phyloP scores from a whole-genome alignment of 2,888 invertebrate genomes.

The Spodoptera picta region DNA sequence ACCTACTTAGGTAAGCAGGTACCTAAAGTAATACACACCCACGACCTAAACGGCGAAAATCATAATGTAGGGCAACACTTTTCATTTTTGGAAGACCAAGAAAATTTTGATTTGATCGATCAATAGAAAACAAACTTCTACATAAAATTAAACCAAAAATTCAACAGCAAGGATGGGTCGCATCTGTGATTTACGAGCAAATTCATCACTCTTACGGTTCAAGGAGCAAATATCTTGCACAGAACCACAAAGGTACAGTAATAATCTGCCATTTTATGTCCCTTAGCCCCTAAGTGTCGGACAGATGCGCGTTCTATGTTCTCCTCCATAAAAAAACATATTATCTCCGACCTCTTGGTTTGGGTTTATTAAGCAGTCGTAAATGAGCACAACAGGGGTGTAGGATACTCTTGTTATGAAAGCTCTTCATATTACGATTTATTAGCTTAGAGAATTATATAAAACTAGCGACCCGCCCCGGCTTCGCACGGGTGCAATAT shows the following conservation, averaged over 20 bases:
- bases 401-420: conserved; percentile 67
- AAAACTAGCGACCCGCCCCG: no score
- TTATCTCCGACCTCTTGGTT: conserved; percentile 66
- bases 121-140: no score
- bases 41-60: no score
- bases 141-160: not conserved
- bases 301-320: conserved; percentile 74
- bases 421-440: not conserved
- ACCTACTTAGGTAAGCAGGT: no score
- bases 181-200: conserved; percentile 49
- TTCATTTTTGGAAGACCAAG: no score
- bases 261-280: conserved; percentile 43
- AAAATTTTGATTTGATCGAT: no score
- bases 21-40: no score
- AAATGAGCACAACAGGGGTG: conserved; percentile 71
- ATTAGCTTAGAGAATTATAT: not conserved
- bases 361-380: conserved; percentile 83
- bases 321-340: conserved; percentile 75
- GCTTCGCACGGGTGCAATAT: no score
- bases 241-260: conserved; percentile 19
- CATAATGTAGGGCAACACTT: no score
- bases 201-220: conserved; percentile 19
- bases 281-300: conserved; percentile 52
- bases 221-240: conserved; percentile 1
- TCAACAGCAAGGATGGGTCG: not conserved